These are phyloP conservation scores for Acanthaster planci DNA, from an alignment of 35 echinoderm and acorn worm species.

Conservation along the genomic window DNA sequence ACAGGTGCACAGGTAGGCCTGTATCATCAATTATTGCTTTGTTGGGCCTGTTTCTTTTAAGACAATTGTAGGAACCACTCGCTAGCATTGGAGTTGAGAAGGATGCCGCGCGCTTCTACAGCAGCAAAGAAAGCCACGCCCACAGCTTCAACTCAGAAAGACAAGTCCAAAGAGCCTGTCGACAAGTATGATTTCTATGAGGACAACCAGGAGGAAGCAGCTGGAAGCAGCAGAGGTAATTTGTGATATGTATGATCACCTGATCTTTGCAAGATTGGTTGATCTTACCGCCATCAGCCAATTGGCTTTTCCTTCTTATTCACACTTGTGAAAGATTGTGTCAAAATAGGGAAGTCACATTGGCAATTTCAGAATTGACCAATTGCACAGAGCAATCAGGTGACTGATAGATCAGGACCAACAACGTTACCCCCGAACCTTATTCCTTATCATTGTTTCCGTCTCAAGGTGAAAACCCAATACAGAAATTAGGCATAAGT, in stretches of 20 bases:
- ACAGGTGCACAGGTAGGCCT: no score
- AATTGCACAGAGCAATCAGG: no score
- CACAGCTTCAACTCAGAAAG: neutral
- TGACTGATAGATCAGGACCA: no score
- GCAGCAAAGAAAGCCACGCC: neutral
- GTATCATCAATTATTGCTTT: no score
- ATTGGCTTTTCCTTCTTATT: neutral
- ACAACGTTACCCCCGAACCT: no score
- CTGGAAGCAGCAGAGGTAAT: slow-evolving; percentile 16
- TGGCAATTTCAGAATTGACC: neutral
- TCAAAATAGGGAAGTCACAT: neutral
- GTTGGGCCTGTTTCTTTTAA: no score
- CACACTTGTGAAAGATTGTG: neutral
- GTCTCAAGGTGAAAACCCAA: no score
- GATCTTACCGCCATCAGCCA: neutral
- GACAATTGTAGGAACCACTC: no score
- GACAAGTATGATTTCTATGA: slow-evolving; percentile 22
- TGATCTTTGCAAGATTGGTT: neutral
- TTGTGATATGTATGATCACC: neutral
- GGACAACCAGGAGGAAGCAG: neutral
- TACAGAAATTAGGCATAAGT: no score
- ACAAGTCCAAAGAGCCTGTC: neutral
- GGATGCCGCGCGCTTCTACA: neutral
- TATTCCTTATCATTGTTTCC: no score
- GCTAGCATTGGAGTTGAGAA: neutral